phyloP scores from a whole-genome alignment of 2,797 vertebrate genomes.

The Lepus oiostolus region DNA sequence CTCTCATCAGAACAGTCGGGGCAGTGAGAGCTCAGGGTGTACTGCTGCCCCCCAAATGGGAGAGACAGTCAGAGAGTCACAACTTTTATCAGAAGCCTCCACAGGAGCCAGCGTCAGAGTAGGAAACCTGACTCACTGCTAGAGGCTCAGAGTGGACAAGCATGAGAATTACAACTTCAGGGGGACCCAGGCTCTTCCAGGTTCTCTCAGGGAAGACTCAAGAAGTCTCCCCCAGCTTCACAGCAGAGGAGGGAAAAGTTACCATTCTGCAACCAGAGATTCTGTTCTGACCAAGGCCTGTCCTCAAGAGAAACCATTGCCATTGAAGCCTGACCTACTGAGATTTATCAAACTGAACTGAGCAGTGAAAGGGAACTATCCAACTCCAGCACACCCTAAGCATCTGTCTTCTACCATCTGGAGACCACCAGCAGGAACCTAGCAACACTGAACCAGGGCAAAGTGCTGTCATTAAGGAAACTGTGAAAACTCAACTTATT shows the following conservation, averaged over 20 bases:
- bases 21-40: background rate
- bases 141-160: too few species aligned
- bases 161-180: too few species aligned
- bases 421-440: background rate
- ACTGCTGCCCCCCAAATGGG: background rate
- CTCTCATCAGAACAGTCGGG: background rate
- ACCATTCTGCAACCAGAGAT: background rate
- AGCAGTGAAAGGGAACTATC: background rate
- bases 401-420: background rate
- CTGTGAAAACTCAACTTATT: background rate
- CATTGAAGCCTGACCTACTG: background rate
- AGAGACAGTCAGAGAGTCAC: background rate
- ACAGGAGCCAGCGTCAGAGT: background rate
- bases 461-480: background rate
- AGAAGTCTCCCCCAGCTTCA: background rate
- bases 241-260: background rate
- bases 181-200: background rate
- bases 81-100: background rate
- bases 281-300: background rate
- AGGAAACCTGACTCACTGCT: background rate
- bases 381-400: background rate
- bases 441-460: constrained; percentile 10
- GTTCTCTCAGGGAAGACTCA: background rate
- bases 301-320: background rate
- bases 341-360: background rate